Evolutionary conservation across 2,888 invertebrate species (phyloP).

Genomic region (Notodromas monacha): DNA sequence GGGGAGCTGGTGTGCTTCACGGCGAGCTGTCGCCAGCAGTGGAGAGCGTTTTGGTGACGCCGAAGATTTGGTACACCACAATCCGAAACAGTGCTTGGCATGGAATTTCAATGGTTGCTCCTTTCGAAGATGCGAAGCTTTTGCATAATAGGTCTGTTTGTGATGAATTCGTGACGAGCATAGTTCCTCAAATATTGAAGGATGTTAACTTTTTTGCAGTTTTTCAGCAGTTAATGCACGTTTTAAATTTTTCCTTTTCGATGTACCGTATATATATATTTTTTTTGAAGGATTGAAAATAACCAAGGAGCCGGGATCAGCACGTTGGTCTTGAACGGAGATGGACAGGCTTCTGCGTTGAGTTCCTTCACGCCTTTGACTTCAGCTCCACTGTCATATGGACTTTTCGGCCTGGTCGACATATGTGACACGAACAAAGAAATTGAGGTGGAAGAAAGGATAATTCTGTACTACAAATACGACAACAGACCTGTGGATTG

Average conservation of each 20-base stretch:
- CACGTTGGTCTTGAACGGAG: conserved; percentile 62
- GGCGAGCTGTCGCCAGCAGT: conserved; percentile 76
- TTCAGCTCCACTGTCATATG: conserved; percentile 48
- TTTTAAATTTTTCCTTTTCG: too few relatives aligned
- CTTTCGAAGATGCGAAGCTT: conserved; percentile 38
- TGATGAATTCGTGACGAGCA: background rate
- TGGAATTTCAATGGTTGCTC: conserved; percentile 65
- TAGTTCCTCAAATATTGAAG: too few relatives aligned
- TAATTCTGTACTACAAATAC: conserved; percentile 80
- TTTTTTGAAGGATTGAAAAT: conserved; percentile 24
- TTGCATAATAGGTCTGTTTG: conserved; percentile 26
- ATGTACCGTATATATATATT: too few relatives aligned
- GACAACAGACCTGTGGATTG: conserved; percentile 85
- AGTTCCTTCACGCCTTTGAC: conserved; percentile 61
- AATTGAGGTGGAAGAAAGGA: conserved; percentile 53
- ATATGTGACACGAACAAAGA: conserved; percentile 85
- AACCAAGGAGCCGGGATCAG: conserved; percentile 67
- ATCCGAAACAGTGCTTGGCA: conserved; percentile 56
- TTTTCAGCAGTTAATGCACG: too few relatives aligned
- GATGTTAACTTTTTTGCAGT: too few relatives aligned
- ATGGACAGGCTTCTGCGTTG: conserved; percentile 51
- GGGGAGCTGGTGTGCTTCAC: conserved; percentile 76
- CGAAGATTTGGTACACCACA: conserved; percentile 40
- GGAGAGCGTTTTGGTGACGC: conserved; percentile 58
- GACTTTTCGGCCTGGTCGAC: conserved; percentile 69